Evolutionary conservation across 35 echinoderm and acorn worm species (phyloP), one percentile per base, ranked within the genome.

Genomic region (Lytechinus pictus): DNA sequence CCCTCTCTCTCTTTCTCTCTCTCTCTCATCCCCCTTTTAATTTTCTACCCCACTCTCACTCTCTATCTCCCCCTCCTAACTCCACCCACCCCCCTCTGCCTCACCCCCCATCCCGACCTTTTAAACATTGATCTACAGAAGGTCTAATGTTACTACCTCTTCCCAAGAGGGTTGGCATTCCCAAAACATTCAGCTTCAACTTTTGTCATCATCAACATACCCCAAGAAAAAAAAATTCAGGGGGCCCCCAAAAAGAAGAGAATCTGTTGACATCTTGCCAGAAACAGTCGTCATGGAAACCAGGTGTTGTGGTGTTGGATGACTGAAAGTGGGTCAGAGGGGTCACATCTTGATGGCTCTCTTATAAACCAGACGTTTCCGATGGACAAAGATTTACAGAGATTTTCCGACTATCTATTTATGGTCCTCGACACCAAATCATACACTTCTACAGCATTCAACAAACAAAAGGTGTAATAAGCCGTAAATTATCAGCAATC

Each of bases 201-300:
- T 79, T 79, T n/a, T 79, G 66, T 79, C 66, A 79, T 72, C 61
- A 72, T 79, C 66, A 79, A 79, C 66, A 79, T 79, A 79, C 66
- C 66, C 66, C 66, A 79, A 79, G 66, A 44, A 89, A 54, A 21
- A 16, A 57, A 55, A 93, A 54, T 19, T 6, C 10, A 9, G 27
- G 53, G 52, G 91, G 91, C 27, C 16, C 27, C 55, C 21, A 89
- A 90, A 90, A 11, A 90, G 88, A 33, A 33, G 28, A 51, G 28
- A 90, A 90, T 90, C 29, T 90, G 88, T 90, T 90, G 88, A 90
- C 88, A 90, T 90, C 88, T 54, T 52, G 29, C 88, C 88, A 90
- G 88, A 90, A 90, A 90, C 88, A 90, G 88, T 90, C 52, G 88
- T 54, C 88, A 90, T 90, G 88, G 88, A 44, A 90, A 90, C 88